Evolutionary conservation across 2,113 vertebrate genomes (phyloP).

Genomic region (Morone saxatilis): DNA sequence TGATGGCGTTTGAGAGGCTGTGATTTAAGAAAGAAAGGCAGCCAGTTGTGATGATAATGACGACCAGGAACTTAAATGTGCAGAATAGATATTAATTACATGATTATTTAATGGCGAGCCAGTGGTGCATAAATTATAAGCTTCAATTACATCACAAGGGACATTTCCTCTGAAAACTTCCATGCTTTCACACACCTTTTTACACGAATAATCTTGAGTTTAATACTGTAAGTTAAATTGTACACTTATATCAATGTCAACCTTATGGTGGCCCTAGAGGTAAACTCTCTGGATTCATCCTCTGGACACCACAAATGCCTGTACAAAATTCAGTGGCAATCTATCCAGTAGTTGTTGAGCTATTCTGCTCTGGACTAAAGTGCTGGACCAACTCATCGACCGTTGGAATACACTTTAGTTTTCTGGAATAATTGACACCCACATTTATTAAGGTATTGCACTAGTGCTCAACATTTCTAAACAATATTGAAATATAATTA

Average conservation of each 20-base stretch:
- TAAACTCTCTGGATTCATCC: too few relatives aligned
- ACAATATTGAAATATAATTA: too few relatives aligned
- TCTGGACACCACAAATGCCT: too few relatives aligned
- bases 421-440: too few relatives aligned
- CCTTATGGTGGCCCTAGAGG: too few relatives aligned
- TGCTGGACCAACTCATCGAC: too few relatives aligned
- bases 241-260: neutral
- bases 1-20: constrained; percentile 78
- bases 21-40: constrained; percentile 62
- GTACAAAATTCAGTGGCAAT: too few relatives aligned
- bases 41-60: constrained; percentile 44
- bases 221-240: neutral
- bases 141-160: constrained; percentile 25
- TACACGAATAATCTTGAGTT: neutral
- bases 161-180: constrained; percentile 10
- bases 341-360: too few relatives aligned
- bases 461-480: too few relatives aligned
- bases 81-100: constrained; percentile 67
- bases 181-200: neutral
- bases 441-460: too few relatives aligned
- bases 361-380: too few relatives aligned
- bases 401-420: too few relatives aligned
- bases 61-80: constrained; percentile 47
- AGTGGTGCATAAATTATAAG: constrained; percentile 14
- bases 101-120: constrained; percentile 48